A percentile compares a stretch with the other conserved stretches of the same genome.
phyloP scores from a whole-genome alignment of 2,113 vertebrate genomes.

The Zosterops japonicus region DNA sequence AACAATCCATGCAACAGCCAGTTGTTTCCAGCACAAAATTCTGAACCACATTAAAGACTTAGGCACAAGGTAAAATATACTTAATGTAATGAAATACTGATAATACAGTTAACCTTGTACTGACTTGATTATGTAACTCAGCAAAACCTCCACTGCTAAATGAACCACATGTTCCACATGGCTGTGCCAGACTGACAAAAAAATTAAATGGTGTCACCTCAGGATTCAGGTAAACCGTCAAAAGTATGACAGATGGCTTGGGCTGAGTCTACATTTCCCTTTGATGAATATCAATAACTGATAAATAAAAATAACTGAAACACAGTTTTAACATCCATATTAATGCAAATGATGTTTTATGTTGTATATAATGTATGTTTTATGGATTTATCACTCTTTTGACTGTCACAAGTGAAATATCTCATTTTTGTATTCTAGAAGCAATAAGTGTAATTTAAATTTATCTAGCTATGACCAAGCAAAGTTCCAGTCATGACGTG shows the following conservation, averaged over 20 bases:
- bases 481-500: neutral
- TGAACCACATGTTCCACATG: neutral
- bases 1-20: neutral
- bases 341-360: neutral
- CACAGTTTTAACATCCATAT: neutral
- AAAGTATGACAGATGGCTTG: neutral
- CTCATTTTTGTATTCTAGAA: neutral
- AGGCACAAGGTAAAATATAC: neutral
- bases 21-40: neutral
- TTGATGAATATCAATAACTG: neutral
- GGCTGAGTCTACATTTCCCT: neutral
- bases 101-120: neutral
- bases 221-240: neutral
- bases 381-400: slow-evolving; percentile 1
- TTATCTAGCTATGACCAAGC: neutral
- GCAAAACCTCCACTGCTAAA: neutral
- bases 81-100: neutral
- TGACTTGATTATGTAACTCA: neutral
- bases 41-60: neutral
- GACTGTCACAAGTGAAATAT: neutral
- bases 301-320: neutral
- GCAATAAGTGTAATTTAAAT: neutral
- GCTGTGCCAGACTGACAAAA: neutral
- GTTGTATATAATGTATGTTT: neutral
- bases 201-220: neutral